Base-by-base conservation (phyloP, 2,797 vertebrate genomes). In the Bryconaethiops microstoma region DNA sequence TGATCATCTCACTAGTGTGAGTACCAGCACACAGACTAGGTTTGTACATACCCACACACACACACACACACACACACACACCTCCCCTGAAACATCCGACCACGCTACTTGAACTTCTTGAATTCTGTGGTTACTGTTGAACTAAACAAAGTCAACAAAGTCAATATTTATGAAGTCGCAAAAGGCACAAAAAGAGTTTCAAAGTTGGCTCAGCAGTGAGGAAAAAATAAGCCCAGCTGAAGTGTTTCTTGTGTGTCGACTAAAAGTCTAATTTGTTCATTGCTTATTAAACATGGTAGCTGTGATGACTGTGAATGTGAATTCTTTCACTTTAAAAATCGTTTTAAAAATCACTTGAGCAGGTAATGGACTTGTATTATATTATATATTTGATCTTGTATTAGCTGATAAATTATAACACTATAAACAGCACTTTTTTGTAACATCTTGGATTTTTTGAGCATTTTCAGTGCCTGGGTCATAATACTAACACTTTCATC, bases 31-130 rank as follows among this genome's bases (percentile, higher is more conserved):
- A 25, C 59, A 73, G n/a, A 48, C 64, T 48, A 35, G 72, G 39
- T 67, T 12, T 0, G 63, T 48, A 50, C 64, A 64, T 50, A 65
- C 82, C 63, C 68, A 65, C 48, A 71, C 50, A 65, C 19, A 72
- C 35, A 76, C 54, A 78, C 45, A 52, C 50, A 65, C 50, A 65
- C 80, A 70, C 21, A 81, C 50, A 9, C 45, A 68, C 65, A 55
- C 71, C 83, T 78, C 75, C 79, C 13, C 21, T 67, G 50, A 76
- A 83, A 87, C 83, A 88, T 72, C 89, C 88, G 91, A 87, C 90
- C 83, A 76, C 64, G 23, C 73, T 74, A 82, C 48, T 82, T 83
- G 63, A 79, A 88, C 87, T 82, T 88, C 62, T 19, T 52, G 25
- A 40, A 59, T 75, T 72, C 48, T 65, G 16, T 57, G 73, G 40